These are phyloP conservation scores for Physocephala rufipes DNA, from an alignment of 2,888 invertebrate species.

Conservation along the genomic window DNA sequence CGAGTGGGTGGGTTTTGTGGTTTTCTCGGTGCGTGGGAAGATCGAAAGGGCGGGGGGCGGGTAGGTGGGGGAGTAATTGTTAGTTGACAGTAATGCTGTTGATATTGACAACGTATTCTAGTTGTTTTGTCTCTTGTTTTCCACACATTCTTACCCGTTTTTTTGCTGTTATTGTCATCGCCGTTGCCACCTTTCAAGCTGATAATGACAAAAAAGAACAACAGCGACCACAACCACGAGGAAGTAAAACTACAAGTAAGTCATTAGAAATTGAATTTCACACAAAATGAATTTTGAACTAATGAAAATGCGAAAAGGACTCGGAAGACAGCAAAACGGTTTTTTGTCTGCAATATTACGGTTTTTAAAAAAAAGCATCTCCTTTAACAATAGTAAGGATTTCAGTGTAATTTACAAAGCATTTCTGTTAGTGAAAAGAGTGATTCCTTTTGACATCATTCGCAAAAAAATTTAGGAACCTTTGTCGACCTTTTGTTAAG, in stretches of 20 bases:
- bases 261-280: not conserved
- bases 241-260: not conserved
- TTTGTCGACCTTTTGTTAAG: too few species aligned
- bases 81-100: constrained; percentile 16
- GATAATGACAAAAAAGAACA: constrained; percentile 15
- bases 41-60: too few species aligned
- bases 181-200: constrained; percentile 6
- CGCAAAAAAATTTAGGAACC: too few species aligned
- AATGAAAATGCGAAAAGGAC: constrained; percentile 2
- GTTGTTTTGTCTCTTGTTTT: too few species aligned
- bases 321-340: constrained; percentile 1
- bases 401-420: not conserved
- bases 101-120: constrained; percentile 31
- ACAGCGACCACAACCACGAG: not conserved
- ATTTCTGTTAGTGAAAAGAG: not conserved
- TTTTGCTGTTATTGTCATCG: not conserved
- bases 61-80: not conserved
- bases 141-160: too few species aligned
- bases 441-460: too few species aligned
- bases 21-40: not conserved
- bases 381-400: not conserved
- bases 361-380: not conserved
- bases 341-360: constrained; percentile 4
- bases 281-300: constrained; percentile 16
- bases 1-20: not conserved